Base-by-base conservation (phyloP, 2,888 invertebrate genomes). In the Drosophila barbarae region DNA sequence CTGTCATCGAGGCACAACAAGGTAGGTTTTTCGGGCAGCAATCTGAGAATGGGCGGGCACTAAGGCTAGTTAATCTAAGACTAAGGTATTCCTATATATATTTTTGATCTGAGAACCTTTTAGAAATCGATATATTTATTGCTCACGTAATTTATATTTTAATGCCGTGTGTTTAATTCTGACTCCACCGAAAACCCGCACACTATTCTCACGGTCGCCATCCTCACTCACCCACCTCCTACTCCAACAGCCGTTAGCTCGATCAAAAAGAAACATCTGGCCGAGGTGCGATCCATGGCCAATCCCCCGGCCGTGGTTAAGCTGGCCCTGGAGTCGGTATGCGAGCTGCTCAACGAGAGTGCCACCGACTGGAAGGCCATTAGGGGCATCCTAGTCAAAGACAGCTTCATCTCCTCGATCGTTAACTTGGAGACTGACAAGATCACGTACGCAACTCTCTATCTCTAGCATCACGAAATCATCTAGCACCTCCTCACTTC, bases 1-100 rank as follows among this genome's bases (percentile, higher is more conserved):
- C 99, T 71, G 99, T 99, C 77, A 95, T 97, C 84, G 99, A 99
- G 81, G 99, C 99, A 35, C 98, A 99, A 91, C 95, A 94, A 91
- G 98, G 96, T 96, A 92, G 90, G 80, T 74, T 28, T 13, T 12
- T 65, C 69, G 76, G 81, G 65, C 39, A 35, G 50, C 39, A 66
- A 34, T 53, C 5, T 1, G 7, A 1, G 1, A 8, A 21, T 13
- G 46, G 61, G 53, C 15, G 54, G 54, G n/a, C 32, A 12, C 8
- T 36, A 42, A 42, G 35, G 39, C 15, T 68, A 54, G 38, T 13
- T 65, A 32, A 18, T 7, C 5, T 52, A 52, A 41, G 15, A 18
- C 3, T 57, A 15, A 35, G 46, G 32, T 46, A 28, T 26, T 26
- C 10, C 23, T 15, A 42, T 15, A 26, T 15, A n/a, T 10, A 42